phyloP scores from a whole-genome alignment of 1,140 invertebrate genomes.

The Propsilocerus akamusi region DNA sequence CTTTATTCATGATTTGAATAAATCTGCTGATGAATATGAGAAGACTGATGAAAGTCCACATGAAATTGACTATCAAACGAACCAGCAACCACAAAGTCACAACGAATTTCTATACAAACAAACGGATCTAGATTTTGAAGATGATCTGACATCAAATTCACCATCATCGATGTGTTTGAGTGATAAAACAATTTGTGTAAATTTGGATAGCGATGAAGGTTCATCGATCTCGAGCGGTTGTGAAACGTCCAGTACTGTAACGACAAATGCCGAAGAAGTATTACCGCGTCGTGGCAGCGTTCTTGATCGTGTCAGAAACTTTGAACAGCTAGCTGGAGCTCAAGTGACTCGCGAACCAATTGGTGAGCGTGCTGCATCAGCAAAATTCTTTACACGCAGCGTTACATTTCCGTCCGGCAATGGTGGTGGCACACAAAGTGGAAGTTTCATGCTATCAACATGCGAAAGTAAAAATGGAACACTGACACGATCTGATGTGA shows the following conservation, averaged over 20 bases:
- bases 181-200: constrained; percentile 26
- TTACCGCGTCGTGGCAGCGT: constrained; percentile 1
- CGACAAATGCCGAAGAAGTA: constrained; percentile 18
- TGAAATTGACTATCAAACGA: not conserved
- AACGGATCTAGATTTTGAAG: not conserved
- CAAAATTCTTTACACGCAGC: not conserved
- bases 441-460: not conserved
- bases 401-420: too few relatives aligned
- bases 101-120: not conserved
- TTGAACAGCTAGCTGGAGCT: not conserved
- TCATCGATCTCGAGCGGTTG: constrained; percentile 57
- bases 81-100: not conserved
- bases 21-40: not conserved
- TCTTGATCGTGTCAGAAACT: not conserved
- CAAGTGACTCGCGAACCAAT: not conserved
- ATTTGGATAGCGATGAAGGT: constrained; percentile 46
- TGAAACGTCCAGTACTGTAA: constrained; percentile 56
- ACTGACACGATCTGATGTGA: not conserved
- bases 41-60: not conserved
- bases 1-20: not conserved
- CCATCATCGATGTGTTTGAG: not conserved
- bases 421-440: not conserved
- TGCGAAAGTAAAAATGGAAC: not conserved
- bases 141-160: not conserved
- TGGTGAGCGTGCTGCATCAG: not conserved